These are phyloP conservation scores for Drosophila elegans DNA, from an alignment of 1,140 invertebrate genomes.

Conservation along the genomic window DNA sequence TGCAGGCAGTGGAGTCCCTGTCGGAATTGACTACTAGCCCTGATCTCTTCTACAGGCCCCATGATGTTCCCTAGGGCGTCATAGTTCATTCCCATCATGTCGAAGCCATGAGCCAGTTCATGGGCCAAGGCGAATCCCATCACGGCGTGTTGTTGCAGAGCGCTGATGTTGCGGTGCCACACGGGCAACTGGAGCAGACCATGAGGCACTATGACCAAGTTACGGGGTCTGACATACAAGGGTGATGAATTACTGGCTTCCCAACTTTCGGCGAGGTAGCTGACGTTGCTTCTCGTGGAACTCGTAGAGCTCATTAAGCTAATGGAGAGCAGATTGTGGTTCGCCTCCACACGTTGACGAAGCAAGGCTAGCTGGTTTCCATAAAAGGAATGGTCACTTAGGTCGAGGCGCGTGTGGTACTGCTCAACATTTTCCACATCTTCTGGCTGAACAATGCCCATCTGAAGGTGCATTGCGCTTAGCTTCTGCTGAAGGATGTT, in stretches of 20 bases:
- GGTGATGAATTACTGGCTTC: conserved; percentile 71
- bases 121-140: conserved; percentile 72
- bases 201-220: conserved; percentile 70
- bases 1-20: conserved; percentile 72
- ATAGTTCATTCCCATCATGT: conserved; percentile 73
- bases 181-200: conserved; percentile 71
- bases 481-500: conserved; percentile 63
- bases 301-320: neutral
- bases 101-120: conserved; percentile 75
- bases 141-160: conserved; percentile 71
- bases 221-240: conserved; percentile 67
- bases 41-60: conserved; percentile 77
- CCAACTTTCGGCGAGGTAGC: conserved; percentile 61
- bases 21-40: conserved; percentile 59
- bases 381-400: conserved; percentile 70
- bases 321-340: conserved; percentile 44
- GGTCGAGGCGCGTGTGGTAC: conserved; percentile 54
- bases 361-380: conserved; percentile 70
- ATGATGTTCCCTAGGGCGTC: conserved; percentile 72
- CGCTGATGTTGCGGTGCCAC: conserved; percentile 66
- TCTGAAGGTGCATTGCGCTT: conserved; percentile 56
- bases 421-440: conserved; percentile 44
- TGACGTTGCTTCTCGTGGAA: conserved; percentile 22
- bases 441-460: conserved; percentile 64
- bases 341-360: conserved; percentile 61